Evolutionary conservation across 2,888 invertebrate genomes (phyloP).

Genomic region (Celastrina argiolus): DNA sequence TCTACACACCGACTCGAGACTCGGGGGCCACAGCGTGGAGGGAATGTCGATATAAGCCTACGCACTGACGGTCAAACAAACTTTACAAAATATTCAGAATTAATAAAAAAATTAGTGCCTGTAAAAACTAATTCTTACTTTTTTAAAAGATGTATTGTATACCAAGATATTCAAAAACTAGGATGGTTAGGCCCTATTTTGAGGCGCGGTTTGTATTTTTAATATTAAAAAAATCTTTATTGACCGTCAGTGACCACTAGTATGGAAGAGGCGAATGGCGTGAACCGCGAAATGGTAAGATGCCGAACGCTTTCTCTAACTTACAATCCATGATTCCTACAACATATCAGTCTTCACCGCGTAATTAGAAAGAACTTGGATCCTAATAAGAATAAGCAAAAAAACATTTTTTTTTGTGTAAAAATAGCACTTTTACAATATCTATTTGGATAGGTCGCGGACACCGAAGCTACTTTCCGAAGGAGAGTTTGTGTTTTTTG

Average conservation of each 20-base stretch:
- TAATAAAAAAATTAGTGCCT: background rate
- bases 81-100: background rate
- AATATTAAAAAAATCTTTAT: background rate
- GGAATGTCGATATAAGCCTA: constrained; percentile 65
- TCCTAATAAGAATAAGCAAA: constrained; percentile 61
- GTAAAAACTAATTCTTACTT: background rate
- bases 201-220: background rate
- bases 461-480: constrained; percentile 72
- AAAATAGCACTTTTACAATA: constrained; percentile 73
- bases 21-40: constrained; percentile 62
- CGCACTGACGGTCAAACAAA: background rate
- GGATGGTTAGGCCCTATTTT: background rate
- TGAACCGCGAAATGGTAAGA: constrained; percentile 46
- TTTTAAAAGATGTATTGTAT: no score
- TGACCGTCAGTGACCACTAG: constrained; percentile 10
- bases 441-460: constrained; percentile 58
- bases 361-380: constrained; percentile 68
- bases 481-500: constrained; percentile 67
- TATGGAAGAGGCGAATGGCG: constrained; percentile 61
- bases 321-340: constrained; percentile 65
- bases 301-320: constrained; percentile 58
- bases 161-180: background rate
- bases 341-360: constrained; percentile 76
- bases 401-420: constrained; percentile 57
- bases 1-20: constrained; percentile 62